phyloP scores from a whole-genome alignment of 2,888 invertebrate genomes.

The Zaprionus obscuricornis region DNA sequence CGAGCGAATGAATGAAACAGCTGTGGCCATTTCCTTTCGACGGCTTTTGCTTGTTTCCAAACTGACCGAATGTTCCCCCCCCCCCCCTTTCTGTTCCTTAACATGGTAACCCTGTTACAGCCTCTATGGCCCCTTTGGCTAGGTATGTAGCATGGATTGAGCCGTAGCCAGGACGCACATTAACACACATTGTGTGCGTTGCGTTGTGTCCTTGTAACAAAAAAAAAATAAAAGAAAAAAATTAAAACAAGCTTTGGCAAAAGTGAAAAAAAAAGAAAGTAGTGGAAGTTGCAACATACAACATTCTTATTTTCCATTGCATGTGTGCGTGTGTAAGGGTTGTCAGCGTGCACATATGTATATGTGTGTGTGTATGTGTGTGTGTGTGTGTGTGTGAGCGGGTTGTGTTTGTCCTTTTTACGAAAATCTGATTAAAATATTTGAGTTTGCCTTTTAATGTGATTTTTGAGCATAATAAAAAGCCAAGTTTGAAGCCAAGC shows the following conservation, averaged over 20 bases:
- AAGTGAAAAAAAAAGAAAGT: constrained; percentile 22
- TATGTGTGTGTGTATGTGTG: constrained; percentile 22
- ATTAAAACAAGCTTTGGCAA: constrained; percentile 48
- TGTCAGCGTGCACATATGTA: constrained; percentile 22
- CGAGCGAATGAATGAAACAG: constrained; percentile 65
- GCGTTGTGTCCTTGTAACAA: constrained; percentile 42
- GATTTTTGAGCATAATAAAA: constrained; percentile 81
- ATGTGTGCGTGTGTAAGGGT: constrained; percentile 35
- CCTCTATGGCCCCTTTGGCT: background rate
- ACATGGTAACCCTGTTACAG: too few species aligned
- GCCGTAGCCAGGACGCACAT: constrained; percentile 61
- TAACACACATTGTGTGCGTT: constrained; percentile 79
- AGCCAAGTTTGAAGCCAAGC: constrained; percentile 57
- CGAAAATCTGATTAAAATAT: constrained; percentile 83
- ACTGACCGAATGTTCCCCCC: constrained; percentile 38
- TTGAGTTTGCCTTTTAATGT: constrained; percentile 83
- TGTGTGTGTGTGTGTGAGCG: constrained; percentile 36
- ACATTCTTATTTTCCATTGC: constrained; percentile 48
- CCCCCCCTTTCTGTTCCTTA: constrained; percentile 28
- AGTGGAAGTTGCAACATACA: constrained; percentile 29
- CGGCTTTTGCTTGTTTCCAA: constrained; percentile 36
- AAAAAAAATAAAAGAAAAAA: constrained; percentile 19
- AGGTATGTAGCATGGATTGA: constrained; percentile 29
- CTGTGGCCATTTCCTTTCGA: constrained; percentile 75
- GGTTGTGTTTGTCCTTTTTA: constrained; percentile 68